These are phyloP conservation scores for Rhodinocichla rosea DNA, from an alignment of 2,113 vertebrate genomes.

Conservation along the genomic window DNA sequence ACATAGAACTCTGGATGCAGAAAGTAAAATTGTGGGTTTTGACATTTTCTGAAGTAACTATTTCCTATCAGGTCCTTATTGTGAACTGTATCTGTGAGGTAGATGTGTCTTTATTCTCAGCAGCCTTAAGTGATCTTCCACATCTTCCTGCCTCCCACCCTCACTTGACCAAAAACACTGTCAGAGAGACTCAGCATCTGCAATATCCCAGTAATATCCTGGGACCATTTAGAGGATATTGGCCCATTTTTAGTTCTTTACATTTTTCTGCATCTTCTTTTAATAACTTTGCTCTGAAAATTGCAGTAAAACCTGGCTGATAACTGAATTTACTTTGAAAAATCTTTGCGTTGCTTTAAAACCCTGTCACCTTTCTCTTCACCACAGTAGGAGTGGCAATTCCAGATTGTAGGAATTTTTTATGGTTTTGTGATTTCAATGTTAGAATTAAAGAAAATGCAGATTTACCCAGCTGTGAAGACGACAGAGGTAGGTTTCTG, in stretches of 20 bases:
- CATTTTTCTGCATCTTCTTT: neutral
- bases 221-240: neutral
- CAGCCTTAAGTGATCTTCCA: neutral
- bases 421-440: neutral
- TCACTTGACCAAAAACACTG: neutral
- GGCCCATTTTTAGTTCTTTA: neutral
- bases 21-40: neutral
- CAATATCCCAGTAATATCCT: neutral
- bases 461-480: neutral
- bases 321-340: neutral
- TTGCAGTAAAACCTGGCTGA: neutral
- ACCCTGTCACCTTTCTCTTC: neutral
- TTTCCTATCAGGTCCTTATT: neutral
- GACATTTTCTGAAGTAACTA: neutral
- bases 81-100: neutral
- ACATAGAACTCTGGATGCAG: neutral
- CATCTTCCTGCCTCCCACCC: neutral
- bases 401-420: neutral
- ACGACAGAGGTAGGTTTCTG: neutral
- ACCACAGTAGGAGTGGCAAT: neutral
- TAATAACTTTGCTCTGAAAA: neutral
- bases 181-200: neutral
- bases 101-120: neutral
- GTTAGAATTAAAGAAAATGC: neutral
- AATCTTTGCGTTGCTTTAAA: neutral